Conservation (phyloP, 2,797 vertebrate genomes). For the Tenualosa thibaudeaui region DNA sequence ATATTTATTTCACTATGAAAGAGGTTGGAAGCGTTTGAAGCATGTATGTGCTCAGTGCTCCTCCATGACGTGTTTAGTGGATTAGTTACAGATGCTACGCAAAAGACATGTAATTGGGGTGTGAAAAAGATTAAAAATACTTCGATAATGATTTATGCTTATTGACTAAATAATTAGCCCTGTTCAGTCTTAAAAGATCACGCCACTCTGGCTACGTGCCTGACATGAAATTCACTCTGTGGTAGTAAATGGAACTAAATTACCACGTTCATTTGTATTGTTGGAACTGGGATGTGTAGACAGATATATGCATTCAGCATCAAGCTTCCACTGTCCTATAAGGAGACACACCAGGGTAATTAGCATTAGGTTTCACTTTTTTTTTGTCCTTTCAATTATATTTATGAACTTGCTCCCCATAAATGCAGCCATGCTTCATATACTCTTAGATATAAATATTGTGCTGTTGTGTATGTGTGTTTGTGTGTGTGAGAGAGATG, state of each 20-base stretch:
- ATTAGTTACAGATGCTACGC: slow-evolving; percentile 6
- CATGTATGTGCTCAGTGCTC: neutral
- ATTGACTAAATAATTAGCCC: slow-evolving; percentile 22
- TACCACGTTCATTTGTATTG: neutral
- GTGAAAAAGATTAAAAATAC: neutral
- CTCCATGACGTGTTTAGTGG: neutral
- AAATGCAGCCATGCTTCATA: slow-evolving; percentile 72
- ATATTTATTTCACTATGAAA: slow-evolving; percentile 9
- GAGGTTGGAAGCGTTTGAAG: neutral
- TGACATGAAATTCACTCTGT: neutral
- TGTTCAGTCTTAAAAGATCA: neutral
- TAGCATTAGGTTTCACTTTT: slow-evolving; percentile 50
- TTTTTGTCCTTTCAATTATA: slow-evolving; percentile 55
- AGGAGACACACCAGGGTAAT: neutral
- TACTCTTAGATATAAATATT: slow-evolving; percentile 54
- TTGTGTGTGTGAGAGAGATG: neutral
- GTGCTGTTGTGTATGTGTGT: slow-evolving; percentile 19
- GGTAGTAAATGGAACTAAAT: neutral
- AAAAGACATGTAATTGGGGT: slow-evolving; percentile 5
- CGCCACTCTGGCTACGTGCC: neutral
- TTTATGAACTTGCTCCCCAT: slow-evolving; percentile 73
- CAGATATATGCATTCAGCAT: neutral
- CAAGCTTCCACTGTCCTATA: neutral
- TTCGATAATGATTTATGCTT: slow-evolving; percentile 17
- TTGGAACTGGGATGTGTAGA: neutral